Base-by-base conservation (phyloP, 2,797 vertebrate species). In the Anguilla marmorata region DNA sequence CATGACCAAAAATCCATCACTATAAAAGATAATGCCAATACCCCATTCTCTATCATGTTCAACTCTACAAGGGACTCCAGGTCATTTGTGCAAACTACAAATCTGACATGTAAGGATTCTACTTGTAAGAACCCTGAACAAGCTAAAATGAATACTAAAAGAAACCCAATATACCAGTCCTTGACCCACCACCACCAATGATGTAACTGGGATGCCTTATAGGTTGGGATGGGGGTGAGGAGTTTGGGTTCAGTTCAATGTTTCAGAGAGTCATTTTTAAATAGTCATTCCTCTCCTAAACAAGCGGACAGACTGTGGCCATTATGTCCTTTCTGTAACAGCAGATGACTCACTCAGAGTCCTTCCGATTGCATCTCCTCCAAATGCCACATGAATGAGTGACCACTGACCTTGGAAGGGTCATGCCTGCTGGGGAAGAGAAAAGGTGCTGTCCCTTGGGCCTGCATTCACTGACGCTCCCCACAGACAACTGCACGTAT, bases 391-490 rank as follows among this genome's bases (percentile, higher is more conserved):
- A 69, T 7, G 63, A 45, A 66, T 48, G 30, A 21, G 9, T 86
- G 87, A 33, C 88, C 90, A 89, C 66, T 90, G 89, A 90, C 87
- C 90, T 84, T 19, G 19, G 45, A 84, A 54, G 86, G 66, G 84
- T 80, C 6, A 21, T 52, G n/a, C 48, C 37, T 24, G 9, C 76
- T 80, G 37, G 76, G 37, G 4, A 21, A 82, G 5, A 50, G 79
- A 87, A 86, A 84, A 54, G 56, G 45, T 86, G 84, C 87, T 41
- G 12, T 37, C 66, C 85, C 63, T 54, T 58, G 74, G 7, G 45
- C 85, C 88, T 89, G 56, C 87, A 90, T 87, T 76, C 41, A 83
- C 83, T 91, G 91, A 74, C 56, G 3, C 3, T 80, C 85, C 27
- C 72, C 21, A 16, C 1, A 76, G 2, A 37, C 5, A 37, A 33